Evolutionary conservation across 2,113 vertebrate genomes (phyloP).

Genomic region (Lagenorhynchus albirostris): DNA sequence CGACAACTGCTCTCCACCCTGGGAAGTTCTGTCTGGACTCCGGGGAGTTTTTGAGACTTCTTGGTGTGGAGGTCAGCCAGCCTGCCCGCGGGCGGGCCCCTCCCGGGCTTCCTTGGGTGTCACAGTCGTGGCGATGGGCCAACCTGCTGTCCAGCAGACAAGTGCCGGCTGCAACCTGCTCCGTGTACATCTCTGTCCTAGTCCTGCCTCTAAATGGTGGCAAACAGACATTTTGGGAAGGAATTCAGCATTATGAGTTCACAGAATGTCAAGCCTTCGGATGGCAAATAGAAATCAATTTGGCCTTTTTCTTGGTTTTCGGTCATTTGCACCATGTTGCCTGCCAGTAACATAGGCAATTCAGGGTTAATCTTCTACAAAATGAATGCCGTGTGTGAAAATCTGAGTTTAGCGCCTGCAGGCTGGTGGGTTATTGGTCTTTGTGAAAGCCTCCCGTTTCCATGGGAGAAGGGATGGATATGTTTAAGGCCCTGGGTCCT

Average conservation of each 20-base stretch:
- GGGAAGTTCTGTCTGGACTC: conserved; percentile 62
- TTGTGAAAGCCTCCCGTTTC: neutral
- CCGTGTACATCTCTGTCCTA: neutral
- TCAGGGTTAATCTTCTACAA: conserved; percentile 7
- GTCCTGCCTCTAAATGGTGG: conserved; percentile 39
- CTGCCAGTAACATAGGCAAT: neutral
- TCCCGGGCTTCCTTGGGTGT: neutral
- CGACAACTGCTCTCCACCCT: conserved; percentile 45
- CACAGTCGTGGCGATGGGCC: neutral
- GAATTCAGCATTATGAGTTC: neutral
- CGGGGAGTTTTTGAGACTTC: conserved; percentile 11
- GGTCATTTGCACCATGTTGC: neutral
- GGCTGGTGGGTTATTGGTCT: neutral
- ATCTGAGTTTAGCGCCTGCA: neutral
- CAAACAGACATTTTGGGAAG: conserved; percentile 60
- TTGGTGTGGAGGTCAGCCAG: conserved; percentile 52
- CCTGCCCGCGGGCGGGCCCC: neutral
- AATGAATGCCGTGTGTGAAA: neutral
- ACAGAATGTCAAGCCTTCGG: neutral
- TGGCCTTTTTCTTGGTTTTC: neutral
- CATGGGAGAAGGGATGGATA: neutral
- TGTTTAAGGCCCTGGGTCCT: neutral
- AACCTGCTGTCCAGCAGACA: neutral
- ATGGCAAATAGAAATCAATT: neutral
- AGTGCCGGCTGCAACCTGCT: neutral